Evolutionary conservation across 2,113 vertebrate species (phyloP), one percentile per base, ranked within the genome.

Genomic region (Strix uralensis): DNA sequence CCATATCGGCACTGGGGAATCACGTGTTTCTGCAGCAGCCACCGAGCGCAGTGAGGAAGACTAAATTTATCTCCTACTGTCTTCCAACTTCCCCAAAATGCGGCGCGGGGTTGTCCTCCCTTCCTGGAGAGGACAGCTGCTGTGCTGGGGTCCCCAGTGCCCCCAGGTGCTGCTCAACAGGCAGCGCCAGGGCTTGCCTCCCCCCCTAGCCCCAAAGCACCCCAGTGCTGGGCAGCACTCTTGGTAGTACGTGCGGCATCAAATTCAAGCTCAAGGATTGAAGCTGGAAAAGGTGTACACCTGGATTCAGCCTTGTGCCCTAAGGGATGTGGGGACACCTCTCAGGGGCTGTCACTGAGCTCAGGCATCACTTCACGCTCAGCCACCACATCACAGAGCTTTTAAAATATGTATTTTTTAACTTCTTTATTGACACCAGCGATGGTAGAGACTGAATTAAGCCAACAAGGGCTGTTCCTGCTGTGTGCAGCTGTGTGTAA

Each of bases 401-500:
- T 81, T 66, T 34, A 0, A 32, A 69, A 70, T 27, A 42, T 0
- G 1, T 25, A 5, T 13, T 65, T 80, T 73, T 80, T 2, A 22
- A 66, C 27, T 74, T 83, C 40, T 67, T 67, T 34, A 19, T 62
- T 74, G 75, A 47, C 26, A 19, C 11, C 20, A 40, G 26, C 2
- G 5, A 34, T 0, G 0, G 23, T 4, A 62, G 55, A 57, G 58
- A 16, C 52, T 44, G 57, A 91, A 40, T 13, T 8, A 72, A 83
- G 16, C 34, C 44, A 58, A 17, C 13, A 20, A 4, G 11, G 40
- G 30, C 63, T 0, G 0, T 44, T 84, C 55, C 46, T 1, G 1
- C 49, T 32, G 22, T 1, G 2, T 3, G 4, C 3, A 2, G 51
- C 23, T 1, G 0, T 7, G 36, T 2, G 3, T 12, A n/a, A 7